Conservation (phyloP, 2,113 vertebrate genomes). For the Paradoxurus hermaphroditus region DNA sequence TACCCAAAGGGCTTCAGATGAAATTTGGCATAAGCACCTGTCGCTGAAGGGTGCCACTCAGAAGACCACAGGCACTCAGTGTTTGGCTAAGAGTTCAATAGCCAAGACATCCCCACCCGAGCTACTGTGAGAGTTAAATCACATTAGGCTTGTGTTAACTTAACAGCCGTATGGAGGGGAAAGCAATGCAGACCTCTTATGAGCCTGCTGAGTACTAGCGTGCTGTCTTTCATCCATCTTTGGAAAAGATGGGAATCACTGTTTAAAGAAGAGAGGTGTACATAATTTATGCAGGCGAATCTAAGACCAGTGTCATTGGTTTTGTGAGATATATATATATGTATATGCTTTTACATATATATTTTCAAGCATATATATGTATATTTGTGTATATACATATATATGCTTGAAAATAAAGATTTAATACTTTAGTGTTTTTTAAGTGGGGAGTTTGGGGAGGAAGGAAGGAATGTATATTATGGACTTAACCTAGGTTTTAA, state of each 20-base stretch:
- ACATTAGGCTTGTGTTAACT: neutral
- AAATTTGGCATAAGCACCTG: neutral
- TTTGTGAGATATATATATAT: slow-evolving; percentile 68
- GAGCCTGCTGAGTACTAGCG: slow-evolving; percentile 25
- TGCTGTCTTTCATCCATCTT: neutral
- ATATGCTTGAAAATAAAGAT: slow-evolving; percentile 77
- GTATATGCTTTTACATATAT: slow-evolving; percentile 54
- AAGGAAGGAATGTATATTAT: slow-evolving; percentile 70
- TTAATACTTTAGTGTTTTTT: slow-evolving; percentile 76
- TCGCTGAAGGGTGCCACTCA: neutral
- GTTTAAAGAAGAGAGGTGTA: slow-evolving; percentile 68
- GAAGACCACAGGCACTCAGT: neutral
- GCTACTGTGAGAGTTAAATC: neutral
- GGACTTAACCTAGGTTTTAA: slow-evolving; percentile 75
- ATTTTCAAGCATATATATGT: slow-evolving; percentile 37
- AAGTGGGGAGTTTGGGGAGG: slow-evolving; percentile 50
- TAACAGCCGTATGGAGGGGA: neutral
- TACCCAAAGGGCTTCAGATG: neutral
- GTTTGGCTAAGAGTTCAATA: neutral
- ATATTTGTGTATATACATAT: slow-evolving; percentile 45
- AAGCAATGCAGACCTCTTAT: neutral
- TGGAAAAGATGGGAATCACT: slow-evolving; percentile 61
- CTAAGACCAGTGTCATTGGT: slow-evolving; percentile 62
- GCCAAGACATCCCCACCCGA: neutral
- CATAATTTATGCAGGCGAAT: slow-evolving; percentile 68